A percentile compares a stretch with the other conserved stretches of the same genome.
Evolutionary conservation across 2,797 vertebrate species (phyloP).

Genomic region (Pangasius mekongensis): DNA sequence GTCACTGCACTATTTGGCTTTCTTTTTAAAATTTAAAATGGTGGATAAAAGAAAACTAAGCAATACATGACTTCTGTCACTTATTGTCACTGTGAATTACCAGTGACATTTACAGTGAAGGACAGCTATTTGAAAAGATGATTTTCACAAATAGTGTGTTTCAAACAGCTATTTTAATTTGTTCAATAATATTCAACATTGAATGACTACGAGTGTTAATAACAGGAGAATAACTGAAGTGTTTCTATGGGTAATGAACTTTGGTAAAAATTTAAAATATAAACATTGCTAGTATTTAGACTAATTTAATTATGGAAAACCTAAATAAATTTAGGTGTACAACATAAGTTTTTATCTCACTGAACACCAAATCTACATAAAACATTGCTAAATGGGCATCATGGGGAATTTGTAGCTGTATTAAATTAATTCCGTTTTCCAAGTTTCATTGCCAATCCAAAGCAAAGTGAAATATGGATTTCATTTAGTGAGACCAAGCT

Average conservation of each 20-base stretch:
- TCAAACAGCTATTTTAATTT: not conserved
- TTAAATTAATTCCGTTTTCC: not conserved
- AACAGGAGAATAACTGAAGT: not conserved
- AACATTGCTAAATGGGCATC: not conserved
- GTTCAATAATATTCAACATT: not conserved
- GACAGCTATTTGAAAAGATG: not conserved
- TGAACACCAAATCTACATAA: not conserved
- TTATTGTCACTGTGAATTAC: not conserved
- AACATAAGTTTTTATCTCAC: not conserved
- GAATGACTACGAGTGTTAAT: not conserved
- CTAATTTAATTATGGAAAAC: not conserved
- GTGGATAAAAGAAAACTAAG: not conserved
- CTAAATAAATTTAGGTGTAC: not conserved
- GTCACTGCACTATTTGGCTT: not conserved
- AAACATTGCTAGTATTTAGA: not conserved
- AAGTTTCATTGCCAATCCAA: not conserved
- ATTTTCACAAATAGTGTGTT: not conserved
- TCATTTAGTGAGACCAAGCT: not conserved
- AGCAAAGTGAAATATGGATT: not conserved
- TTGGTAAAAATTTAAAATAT: not conserved
- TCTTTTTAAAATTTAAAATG: not conserved
- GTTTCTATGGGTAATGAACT: not conserved
- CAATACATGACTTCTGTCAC: not conserved
- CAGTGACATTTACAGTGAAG: not conserved
- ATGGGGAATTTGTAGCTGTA: not conserved